These are phyloP conservation scores for Nerophis ophidion DNA, from an alignment of 2,113 vertebrate genomes.

Conservation along the genomic window DNA sequence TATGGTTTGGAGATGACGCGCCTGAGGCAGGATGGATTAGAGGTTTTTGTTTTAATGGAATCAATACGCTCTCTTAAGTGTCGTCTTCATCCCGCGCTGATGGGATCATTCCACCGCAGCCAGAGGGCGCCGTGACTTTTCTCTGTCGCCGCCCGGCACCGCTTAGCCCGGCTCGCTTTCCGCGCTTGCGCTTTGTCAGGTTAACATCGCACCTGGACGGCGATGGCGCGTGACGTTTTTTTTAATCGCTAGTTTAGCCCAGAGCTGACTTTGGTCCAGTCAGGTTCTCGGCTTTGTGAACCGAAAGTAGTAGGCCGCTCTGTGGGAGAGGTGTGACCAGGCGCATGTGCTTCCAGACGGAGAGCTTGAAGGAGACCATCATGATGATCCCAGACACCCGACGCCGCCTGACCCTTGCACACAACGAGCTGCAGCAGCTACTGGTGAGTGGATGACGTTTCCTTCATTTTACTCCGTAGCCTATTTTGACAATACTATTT, in stretches of 20 bases:
- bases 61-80: constrained; percentile 65
- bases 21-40: constrained; percentile 64
- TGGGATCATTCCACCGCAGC: constrained; percentile 68
- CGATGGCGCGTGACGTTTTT: neutral
- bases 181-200: neutral
- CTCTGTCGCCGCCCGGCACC: constrained; percentile 34
- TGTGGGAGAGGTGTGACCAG: neutral
- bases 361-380: constrained; percentile 87
- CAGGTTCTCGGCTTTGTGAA: neutral
- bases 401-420: constrained; percentile 81
- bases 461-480: too few relatives aligned
- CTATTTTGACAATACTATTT: too few relatives aligned
- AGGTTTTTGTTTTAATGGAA: constrained; percentile 65
- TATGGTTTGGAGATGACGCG: constrained; percentile 63
- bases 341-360: constrained; percentile 71
- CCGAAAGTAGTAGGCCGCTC: neutral
- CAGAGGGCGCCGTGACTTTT: constrained; percentile 57
- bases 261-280: too few relatives aligned
- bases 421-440: constrained; percentile 80
- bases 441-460: constrained; percentile 73
- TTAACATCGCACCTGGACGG: too few relatives aligned
- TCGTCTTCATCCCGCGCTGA: constrained; percentile 62
- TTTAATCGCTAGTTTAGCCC: too few relatives aligned
- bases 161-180: constrained; percentile 42
- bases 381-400: constrained; percentile 98